These are phyloP conservation scores for Gryllus bimaculatus DNA, from an alignment of 1,140 invertebrate genomes.

Conservation along the genomic window DNA sequence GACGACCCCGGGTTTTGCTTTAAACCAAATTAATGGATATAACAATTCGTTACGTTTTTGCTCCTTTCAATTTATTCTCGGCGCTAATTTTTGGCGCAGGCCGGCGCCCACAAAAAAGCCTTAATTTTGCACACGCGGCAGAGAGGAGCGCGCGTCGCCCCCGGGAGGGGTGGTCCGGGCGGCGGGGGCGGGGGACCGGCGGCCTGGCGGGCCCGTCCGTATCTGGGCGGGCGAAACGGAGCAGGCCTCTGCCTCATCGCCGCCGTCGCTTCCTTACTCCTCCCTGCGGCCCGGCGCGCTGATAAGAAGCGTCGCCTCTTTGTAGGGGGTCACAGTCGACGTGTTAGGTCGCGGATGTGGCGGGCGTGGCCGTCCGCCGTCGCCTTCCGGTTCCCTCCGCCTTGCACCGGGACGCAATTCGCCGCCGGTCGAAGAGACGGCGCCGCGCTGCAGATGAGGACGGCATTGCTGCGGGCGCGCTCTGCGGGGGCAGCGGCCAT, in stretches of 20 bases:
- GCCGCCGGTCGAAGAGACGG: too few relatives aligned
- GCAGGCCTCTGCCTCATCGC: not conserved
- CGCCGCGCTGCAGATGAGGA: too few relatives aligned
- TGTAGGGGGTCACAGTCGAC: not conserved
- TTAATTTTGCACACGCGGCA: not conserved
- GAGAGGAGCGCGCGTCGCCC: not conserved
- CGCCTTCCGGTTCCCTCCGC: too few relatives aligned
- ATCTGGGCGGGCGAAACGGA: not conserved
- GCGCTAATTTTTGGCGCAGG: not conserved
- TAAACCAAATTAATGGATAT: constrained; percentile 6
- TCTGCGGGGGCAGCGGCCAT: too few relatives aligned
- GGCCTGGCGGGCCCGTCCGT: not conserved
- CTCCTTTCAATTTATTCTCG: not conserved
- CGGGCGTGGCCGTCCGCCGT: too few relatives aligned
- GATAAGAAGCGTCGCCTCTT: not conserved
- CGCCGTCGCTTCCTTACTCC: not conserved
- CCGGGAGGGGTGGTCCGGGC: too few relatives aligned
- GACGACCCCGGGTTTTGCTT: too few relatives aligned
- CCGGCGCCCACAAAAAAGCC: not conserved
- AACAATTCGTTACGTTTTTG: not conserved
- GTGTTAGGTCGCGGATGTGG: not conserved
- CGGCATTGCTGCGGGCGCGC: too few relatives aligned
- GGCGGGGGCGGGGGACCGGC: too few relatives aligned
- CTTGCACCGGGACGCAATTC: too few relatives aligned
- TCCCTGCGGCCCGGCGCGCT: not conserved